Base-by-base conservation (phyloP, 1,140 invertebrate species). In the Tenebrio molitor region DNA sequence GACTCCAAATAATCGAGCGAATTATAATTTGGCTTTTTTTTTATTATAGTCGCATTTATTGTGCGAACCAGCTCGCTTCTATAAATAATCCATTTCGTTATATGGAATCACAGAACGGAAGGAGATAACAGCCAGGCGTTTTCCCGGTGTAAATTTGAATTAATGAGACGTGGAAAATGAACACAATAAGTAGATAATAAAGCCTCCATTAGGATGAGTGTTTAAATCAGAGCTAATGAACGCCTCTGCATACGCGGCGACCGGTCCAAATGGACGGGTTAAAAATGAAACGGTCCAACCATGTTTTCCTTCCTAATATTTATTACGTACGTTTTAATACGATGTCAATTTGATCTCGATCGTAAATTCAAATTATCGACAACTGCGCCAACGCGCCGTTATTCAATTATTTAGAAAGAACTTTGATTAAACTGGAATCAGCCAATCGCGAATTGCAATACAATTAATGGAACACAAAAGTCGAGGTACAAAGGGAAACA, bases 161-260 rank as follows among this genome's bases (percentile, higher is more conserved):
- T 58, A 58, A 58, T 58, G 50, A 58, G 50, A 58, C 50, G 50
- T 33, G 50, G 50, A 58, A 58, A 15, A 29, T 58, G 50, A 58
- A 58, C 50, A 58, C 50, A 58, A 58, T 58, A 58, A 58, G 50
- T 58, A 58, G 50, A 58, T 58, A 58, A 58, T 58, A 58, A 58
- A 58, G 50, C 50, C 50, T 58, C 50, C 50, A 58, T 58, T 58
- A 33, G 50, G 50, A 58, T 58, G 50, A 58, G 50, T 58, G 50
- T 58, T 58, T 58, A 58, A 58, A 58, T 58, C 50, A 29, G 23
- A 58, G 50, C 19, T 58, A 58, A 58, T 58, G 50, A 58, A 58
- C 50, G 50, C 23, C n/a, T 58, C 21, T 29, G 50, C 50, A 58
- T 58, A 58, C 50, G 50, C 50, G 23, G 5, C 50, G 23, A 5